A percentile compares a stretch with the other conserved stretches of the same genome.
Evolutionary conservation across 2,113 vertebrate genomes (phyloP).

Genomic region (Otolemur garnettii): DNA sequence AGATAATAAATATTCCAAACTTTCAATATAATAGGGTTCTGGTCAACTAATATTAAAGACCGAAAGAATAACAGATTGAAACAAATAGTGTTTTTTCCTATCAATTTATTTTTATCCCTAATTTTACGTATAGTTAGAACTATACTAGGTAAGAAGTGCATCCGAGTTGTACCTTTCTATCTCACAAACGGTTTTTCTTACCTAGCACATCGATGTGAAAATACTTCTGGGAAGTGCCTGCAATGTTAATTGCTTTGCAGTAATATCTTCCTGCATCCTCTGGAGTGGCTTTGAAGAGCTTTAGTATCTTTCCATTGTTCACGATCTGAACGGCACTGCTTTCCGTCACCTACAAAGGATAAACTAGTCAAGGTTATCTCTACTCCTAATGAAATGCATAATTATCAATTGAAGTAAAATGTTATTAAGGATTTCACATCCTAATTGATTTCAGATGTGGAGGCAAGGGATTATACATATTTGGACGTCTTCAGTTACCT

Average conservation of each 20-base stretch:
- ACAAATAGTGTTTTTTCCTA: not conserved
- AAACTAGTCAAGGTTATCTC: slow-evolving; percentile 65
- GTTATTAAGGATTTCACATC: not conserved
- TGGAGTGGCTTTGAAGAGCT: slow-evolving; percentile 89
- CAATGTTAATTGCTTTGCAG: slow-evolving; percentile 95
- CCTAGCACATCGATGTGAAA: slow-evolving; percentile 93
- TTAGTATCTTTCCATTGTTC: slow-evolving; percentile 92
- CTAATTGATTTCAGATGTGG: not conserved
- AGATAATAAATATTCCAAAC: not conserved
- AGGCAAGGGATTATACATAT: not conserved
- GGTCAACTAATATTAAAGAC: not conserved
- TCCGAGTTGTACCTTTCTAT: not conserved
- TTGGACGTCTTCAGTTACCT: slow-evolving; percentile 86
- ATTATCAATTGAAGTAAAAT: not conserved
- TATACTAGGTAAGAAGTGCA: not conserved
- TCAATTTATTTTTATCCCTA: slow-evolving; percentile 1
- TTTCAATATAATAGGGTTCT: not conserved
- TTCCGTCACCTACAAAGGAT: slow-evolving; percentile 89
- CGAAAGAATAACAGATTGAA: not conserved
- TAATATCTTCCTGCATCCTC: slow-evolving; percentile 92
- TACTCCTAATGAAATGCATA: not conserved
- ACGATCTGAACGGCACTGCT: slow-evolving; percentile 90
- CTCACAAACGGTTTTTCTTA: slow-evolving; percentile 83
- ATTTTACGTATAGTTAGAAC: not conserved
- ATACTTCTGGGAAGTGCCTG: slow-evolving; percentile 93